Evolutionary conservation across 2,797 vertebrate species (phyloP).

Genomic region (Momotus momota): DNA sequence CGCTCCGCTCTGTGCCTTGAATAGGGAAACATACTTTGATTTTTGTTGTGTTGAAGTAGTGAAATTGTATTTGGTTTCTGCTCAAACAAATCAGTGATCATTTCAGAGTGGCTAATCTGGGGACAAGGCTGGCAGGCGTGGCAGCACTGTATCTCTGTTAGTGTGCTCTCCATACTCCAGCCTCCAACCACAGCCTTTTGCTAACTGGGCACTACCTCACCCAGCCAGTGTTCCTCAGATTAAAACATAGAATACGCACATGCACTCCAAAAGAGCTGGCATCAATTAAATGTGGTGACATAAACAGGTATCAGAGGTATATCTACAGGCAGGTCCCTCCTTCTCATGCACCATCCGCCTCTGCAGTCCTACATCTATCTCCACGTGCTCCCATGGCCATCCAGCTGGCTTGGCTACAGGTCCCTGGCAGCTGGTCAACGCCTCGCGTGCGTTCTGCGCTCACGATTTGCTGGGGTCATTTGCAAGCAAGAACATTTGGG

Average conservation of each 20-base stretch:
- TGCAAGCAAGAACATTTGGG: not conserved
- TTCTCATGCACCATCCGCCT: not conserved
- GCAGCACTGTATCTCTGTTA: not conserved
- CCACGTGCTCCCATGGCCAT: rapidly evolving
- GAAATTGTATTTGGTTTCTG: not conserved
- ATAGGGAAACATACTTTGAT: not conserved
- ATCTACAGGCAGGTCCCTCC: not conserved
- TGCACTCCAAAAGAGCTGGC: not conserved
- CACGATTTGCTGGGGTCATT: rapidly evolving
- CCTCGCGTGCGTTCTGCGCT: rapidly evolving
- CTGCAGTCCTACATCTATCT: not conserved
- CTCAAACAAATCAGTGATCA: not conserved
- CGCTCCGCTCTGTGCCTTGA: not conserved
- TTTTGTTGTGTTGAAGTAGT: not conserved
- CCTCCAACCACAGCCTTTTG: not conserved
- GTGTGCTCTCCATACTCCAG: not conserved
- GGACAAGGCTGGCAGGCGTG: not conserved
- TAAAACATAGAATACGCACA: not conserved
- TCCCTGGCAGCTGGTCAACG: not conserved
- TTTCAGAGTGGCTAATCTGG: not conserved
- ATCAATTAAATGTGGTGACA: not conserved
- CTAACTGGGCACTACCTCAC: not conserved
- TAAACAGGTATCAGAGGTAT: not conserved
- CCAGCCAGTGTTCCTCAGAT: not conserved
- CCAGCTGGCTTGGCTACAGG: not conserved